These are phyloP conservation scores for Diplolepis rosae DNA, from an alignment of 2,888 invertebrate species.

Conservation along the genomic window DNA sequence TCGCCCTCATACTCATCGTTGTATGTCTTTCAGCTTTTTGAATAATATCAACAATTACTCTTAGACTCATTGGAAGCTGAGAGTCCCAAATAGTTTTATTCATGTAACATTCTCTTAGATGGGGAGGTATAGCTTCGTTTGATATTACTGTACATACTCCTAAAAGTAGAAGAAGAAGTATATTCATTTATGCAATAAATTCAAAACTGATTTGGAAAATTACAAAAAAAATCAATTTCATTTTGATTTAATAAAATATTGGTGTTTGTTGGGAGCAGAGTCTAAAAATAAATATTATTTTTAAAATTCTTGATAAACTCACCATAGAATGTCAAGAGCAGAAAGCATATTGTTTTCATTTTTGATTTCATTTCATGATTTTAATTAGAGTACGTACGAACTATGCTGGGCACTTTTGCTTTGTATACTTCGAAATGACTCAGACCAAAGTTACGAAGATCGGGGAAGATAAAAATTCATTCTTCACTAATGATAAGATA, in stretches of 20 bases:
- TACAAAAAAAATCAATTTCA: neutral
- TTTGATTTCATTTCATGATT: neutral
- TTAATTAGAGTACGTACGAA: neutral
- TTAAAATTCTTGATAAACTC: neutral
- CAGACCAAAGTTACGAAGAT: slow-evolving; percentile 40
- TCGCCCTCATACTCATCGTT: slow-evolving; percentile 62
- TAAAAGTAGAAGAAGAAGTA: too few species aligned
- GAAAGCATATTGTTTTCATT: neutral
- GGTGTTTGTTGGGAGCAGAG: too few species aligned
- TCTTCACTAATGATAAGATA: slow-evolving; percentile 60
- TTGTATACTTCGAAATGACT: slow-evolving; percentile 45
- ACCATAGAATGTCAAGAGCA: slow-evolving; percentile 5
- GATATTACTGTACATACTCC: slow-evolving; percentile 43
- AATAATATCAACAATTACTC: slow-evolving; percentile 78
- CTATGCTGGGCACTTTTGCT: slow-evolving; percentile 17
- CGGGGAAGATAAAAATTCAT: slow-evolving; percentile 47
- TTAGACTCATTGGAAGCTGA: slow-evolving; percentile 77
- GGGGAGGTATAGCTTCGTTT: slow-evolving; percentile 75
- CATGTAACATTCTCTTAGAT: slow-evolving; percentile 78
- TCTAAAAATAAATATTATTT: neutral
- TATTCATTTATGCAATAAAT: neutral
- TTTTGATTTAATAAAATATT: neutral
- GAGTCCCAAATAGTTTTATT: slow-evolving; percentile 73
- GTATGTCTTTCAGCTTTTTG: slow-evolving; percentile 77
- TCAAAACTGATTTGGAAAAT: neutral